A percentile compares a stretch with the other conserved stretches of the same genome.
Evolutionary conservation across 23 tunicate genomes (phyloP).

Genomic region (Halocynthia aurantium): DNA sequence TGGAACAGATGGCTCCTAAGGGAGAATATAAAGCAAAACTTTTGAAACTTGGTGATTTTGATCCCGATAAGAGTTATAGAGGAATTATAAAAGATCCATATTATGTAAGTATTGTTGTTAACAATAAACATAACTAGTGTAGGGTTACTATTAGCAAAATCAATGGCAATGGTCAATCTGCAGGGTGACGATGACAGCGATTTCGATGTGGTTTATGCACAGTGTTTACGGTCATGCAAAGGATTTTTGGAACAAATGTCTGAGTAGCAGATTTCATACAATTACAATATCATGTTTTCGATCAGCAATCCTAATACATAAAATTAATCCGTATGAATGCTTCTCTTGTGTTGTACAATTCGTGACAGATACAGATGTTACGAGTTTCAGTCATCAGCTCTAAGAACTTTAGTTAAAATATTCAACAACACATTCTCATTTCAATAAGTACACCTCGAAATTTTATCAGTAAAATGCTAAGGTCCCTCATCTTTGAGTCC

Average conservation of each 20-base stretch:
- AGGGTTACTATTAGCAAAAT: background rate
- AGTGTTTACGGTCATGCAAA: conserved; percentile 47
- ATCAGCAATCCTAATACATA: too few relatives aligned
- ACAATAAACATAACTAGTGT: background rate
- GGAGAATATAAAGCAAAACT: conserved; percentile 42
- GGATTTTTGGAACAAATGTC: conserved; percentile 22
- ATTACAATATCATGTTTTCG: too few relatives aligned
- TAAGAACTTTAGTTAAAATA: too few relatives aligned
- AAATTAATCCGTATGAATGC: too few relatives aligned
- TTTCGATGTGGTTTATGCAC: conserved; percentile 61
- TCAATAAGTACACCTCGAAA: too few relatives aligned
- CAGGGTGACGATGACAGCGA: conserved; percentile 33
- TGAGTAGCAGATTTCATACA: too few relatives aligned
- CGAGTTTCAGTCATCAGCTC: too few relatives aligned
- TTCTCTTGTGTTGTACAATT: too few relatives aligned
- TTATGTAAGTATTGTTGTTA: conserved; percentile 37
- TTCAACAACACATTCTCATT: too few relatives aligned
- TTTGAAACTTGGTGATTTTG: conserved; percentile 61
- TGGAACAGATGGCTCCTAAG: conserved; percentile 78
- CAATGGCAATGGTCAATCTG: background rate
- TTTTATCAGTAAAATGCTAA: too few relatives aligned
- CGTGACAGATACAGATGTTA: too few relatives aligned
- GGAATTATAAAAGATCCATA: conserved; percentile 89
- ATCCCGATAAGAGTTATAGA: conserved; percentile 33
- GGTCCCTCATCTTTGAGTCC: too few relatives aligned